These are phyloP conservation scores for Drosophila oshimai DNA, from an alignment of 1,140 invertebrate genomes.

Conservation along the genomic window DNA sequence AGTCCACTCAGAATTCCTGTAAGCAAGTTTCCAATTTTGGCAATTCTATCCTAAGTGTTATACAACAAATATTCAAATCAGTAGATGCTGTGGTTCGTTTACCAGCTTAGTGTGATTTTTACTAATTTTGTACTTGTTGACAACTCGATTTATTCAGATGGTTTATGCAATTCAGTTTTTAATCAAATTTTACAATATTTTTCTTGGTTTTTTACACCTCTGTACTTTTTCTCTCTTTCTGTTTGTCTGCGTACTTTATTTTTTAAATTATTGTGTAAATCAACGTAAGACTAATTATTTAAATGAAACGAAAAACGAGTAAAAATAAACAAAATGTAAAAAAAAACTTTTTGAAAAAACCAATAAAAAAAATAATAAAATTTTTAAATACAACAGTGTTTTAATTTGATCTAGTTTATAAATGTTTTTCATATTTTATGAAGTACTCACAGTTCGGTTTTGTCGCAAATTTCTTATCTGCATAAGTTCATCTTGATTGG, in stretches of 20 bases:
- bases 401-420: neutral
- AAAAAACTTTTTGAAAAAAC: slow-evolving; percentile 64
- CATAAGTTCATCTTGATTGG: no score
- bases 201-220: slow-evolving; percentile 16
- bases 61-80: slow-evolving; percentile 9
- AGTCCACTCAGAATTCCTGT: slow-evolving; percentile 28
- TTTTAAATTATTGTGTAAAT: slow-evolving; percentile 78
- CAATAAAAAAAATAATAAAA: slow-evolving; percentile 79
- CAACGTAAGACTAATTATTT: slow-evolving; percentile 80
- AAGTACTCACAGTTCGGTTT: neutral
- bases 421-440: no score
- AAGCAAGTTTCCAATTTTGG: slow-evolving; percentile 26
- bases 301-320: slow-evolving; percentile 52
- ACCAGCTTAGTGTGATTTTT: slow-evolving; percentile 37
- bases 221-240: slow-evolving; percentile 38
- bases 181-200: slow-evolving; percentile 41
- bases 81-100: slow-evolving; percentile 23
- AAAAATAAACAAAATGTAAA: slow-evolving; percentile 54
- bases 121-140: slow-evolving; percentile 45
- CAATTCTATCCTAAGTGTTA: slow-evolving; percentile 41
- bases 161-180: slow-evolving; percentile 9
- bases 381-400: slow-evolving; percentile 45
- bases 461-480: no score
- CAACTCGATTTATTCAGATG: slow-evolving; percentile 6
- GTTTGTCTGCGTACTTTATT: slow-evolving; percentile 61